A percentile compares a stretch with the other conserved stretches of the same genome.
Evolutionary conservation across 2,113 vertebrate species (phyloP).

Genomic region (Hassar affinis): DNA sequence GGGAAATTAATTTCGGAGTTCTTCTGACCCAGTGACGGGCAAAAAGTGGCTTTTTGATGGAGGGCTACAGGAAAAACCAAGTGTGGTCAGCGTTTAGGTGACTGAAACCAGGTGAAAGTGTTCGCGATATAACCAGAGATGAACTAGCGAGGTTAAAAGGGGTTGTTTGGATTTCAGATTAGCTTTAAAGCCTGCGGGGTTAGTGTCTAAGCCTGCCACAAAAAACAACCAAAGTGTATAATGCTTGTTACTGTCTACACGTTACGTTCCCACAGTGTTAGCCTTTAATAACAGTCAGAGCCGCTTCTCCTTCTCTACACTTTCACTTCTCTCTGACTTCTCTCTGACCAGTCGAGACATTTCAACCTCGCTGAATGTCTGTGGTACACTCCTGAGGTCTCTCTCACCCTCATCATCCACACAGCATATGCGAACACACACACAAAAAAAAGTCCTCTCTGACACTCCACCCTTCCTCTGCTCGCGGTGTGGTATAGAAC

Average conservation of each 20-base stretch:
- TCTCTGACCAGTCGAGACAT: not conserved
- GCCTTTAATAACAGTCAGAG: not conserved
- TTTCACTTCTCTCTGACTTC: not conserved
- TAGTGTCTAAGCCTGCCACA: not conserved
- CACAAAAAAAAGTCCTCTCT: conserved; percentile 11
- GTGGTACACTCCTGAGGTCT: not conserved
- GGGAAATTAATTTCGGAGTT: not conserved
- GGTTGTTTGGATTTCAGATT: not conserved
- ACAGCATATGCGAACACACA: conserved; percentile 1
- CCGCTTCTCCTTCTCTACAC: not conserved
- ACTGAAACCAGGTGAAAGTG: not conserved
- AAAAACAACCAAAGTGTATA: not conserved
- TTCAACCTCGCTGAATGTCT: not conserved
- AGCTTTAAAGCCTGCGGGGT: not conserved
- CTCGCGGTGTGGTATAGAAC: not conserved
- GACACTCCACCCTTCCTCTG: conserved; percentile 41
- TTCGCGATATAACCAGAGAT: not conserved
- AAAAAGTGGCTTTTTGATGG: not conserved
- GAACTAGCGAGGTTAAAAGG: not conserved
- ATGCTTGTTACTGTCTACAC: not conserved
- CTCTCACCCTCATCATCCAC: conserved; percentile 20
- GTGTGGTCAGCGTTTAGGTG: not conserved
- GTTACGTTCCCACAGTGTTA: not conserved
- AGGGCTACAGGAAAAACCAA: not conserved
- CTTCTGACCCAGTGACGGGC: not conserved